Percentiles rank a stretch among this genome's conserved stretches.
Conservation (phyloP, 2,888 invertebrate genomes). For the Frankliniella intonsa region DNA sequence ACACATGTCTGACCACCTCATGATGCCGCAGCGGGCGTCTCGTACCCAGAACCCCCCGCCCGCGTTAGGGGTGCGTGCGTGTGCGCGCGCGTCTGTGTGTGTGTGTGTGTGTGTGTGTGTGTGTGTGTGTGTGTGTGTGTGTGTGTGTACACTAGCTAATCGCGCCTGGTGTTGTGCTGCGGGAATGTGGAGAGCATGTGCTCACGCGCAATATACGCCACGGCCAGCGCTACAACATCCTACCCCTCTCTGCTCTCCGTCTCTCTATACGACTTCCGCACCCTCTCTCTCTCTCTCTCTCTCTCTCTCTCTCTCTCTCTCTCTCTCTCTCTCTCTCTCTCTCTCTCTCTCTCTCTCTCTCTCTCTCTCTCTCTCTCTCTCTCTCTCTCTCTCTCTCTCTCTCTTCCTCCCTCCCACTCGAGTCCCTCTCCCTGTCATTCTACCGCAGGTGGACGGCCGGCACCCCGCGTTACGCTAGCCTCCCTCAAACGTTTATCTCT, state of each 20-base stretch:
- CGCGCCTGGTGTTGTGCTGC: background rate
- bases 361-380: background rate
- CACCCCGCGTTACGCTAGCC: too few relatives aligned
- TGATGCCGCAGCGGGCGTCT: too few relatives aligned
- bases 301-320: background rate
- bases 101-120: background rate
- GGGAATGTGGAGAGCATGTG: background rate
- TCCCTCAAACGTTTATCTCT: too few relatives aligned
- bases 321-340: background rate
- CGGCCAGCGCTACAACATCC: background rate
- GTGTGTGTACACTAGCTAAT: background rate
- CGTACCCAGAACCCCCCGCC: too few relatives aligned
- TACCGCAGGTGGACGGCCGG: too few relatives aligned
- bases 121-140: background rate
- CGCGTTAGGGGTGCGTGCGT: background rate
- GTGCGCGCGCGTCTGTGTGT: background rate
- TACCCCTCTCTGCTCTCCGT: background rate
- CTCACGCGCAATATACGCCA: conserved; percentile 3
- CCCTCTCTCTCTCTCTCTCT: background rate
- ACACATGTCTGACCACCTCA: too few relatives aligned
- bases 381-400: background rate
- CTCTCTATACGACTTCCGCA: background rate
- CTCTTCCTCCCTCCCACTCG: too few relatives aligned
- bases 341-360: background rate
- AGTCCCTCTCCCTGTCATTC: too few relatives aligned